Percentiles rank a stretch among this genome's conserved stretches.
phyloP scores from a whole-genome alignment of 1,140 invertebrate species.

The Drosophila athabasca region DNA sequence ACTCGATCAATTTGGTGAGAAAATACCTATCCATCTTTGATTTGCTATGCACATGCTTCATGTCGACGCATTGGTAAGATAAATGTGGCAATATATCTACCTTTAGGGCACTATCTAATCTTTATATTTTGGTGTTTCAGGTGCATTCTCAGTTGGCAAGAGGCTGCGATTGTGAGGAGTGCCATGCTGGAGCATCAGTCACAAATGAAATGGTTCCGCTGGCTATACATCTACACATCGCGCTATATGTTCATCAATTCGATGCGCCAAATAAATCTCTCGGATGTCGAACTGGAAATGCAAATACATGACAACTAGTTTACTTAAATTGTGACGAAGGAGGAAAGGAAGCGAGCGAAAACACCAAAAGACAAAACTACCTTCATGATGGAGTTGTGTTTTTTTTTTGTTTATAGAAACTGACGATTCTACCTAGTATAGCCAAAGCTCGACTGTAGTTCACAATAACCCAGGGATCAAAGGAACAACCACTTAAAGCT shows the following conservation, averaged over 20 bases:
- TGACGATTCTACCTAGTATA: slow-evolving; percentile 77
- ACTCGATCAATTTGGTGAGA: slow-evolving; percentile 92
- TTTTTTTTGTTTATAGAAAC: slow-evolving; percentile 49
- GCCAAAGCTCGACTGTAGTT: slow-evolving; percentile 38
- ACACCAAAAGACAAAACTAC: slow-evolving; percentile 74
- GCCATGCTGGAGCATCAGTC: slow-evolving; percentile 94
- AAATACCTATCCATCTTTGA: slow-evolving; percentile 95
- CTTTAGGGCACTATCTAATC: neutral
- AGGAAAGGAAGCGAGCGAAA: slow-evolving; percentile 36
- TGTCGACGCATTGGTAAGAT: slow-evolving; percentile 89
- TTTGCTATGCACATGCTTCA: slow-evolving; percentile 90
- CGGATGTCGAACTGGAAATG: slow-evolving; percentile 90
- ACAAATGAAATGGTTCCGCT: slow-evolving; percentile 96
- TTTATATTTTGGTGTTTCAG: slow-evolving; percentile 69
- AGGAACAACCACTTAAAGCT: slow-evolving; percentile 12
- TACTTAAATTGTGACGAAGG: slow-evolving; percentile 11
- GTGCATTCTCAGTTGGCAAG: slow-evolving; percentile 86
- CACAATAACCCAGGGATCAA: slow-evolving; percentile 66
- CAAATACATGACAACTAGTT: slow-evolving; percentile 87
- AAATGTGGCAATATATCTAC: neutral
- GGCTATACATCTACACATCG: slow-evolving; percentile 94
- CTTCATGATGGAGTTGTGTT: slow-evolving; percentile 42
- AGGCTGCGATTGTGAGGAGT: slow-evolving; percentile 86
- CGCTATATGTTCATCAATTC: slow-evolving; percentile 96
- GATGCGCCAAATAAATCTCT: slow-evolving; percentile 88